A percentile compares a stretch with the other conserved stretches of the same genome.
phyloP scores from a whole-genome alignment of 1,140 invertebrate species.

The Euwallacea fornicatus region DNA sequence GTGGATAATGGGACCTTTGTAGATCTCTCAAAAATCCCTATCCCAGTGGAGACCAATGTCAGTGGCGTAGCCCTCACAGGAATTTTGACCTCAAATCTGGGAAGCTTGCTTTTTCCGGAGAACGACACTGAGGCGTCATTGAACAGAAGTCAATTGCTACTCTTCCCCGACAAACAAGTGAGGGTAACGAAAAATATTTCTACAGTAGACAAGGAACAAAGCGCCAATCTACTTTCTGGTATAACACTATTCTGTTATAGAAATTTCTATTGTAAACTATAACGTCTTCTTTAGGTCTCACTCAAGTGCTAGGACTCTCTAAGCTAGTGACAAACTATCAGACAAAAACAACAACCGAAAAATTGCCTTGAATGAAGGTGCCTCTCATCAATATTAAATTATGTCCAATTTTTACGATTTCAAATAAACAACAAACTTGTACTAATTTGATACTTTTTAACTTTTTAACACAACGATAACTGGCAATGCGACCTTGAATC shows the following conservation, averaged over 20 bases:
- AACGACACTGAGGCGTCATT: conserved; percentile 19
- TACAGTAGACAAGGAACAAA: conserved; percentile 36
- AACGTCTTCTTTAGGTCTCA: conserved; percentile 20
- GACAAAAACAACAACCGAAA: too few relatives aligned
- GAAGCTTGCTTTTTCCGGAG: conserved; percentile 42
- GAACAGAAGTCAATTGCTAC: conserved; percentile 31
- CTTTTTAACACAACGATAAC: too few relatives aligned
- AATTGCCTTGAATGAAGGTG: too few relatives aligned
- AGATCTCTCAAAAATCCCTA: conserved; percentile 57
- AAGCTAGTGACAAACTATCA: neutral
- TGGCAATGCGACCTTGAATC: too few relatives aligned
- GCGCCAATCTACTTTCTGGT: conserved; percentile 37
- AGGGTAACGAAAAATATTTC: conserved; percentile 44
- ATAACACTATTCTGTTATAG: neutral
- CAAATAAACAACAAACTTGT: too few relatives aligned
- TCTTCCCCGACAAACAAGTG: conserved; percentile 41
- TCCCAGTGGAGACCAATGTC: conserved; percentile 59
- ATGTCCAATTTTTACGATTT: too few relatives aligned
- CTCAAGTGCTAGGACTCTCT: conserved; percentile 24
- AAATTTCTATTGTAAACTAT: neutral
- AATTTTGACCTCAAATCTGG: conserved; percentile 56
- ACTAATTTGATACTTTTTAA: too few relatives aligned
- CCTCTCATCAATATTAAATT: too few relatives aligned
- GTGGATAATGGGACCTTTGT: conserved; percentile 55
- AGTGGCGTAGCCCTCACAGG: conserved; percentile 58